Evolutionary conservation across 2,888 invertebrate genomes (phyloP), one percentile per base, ranked within the genome.

Genomic region (Timema cristinae): DNA sequence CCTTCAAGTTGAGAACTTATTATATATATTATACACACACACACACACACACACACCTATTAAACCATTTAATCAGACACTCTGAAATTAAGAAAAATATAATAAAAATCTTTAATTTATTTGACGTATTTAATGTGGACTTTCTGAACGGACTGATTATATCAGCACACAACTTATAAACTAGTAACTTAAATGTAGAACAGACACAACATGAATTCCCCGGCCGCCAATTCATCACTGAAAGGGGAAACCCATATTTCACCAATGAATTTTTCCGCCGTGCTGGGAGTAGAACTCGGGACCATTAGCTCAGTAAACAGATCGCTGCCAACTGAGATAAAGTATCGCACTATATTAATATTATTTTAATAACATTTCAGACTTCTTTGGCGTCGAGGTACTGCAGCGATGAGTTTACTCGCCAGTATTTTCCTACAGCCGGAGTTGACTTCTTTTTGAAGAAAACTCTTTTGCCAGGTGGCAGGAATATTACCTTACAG

Each of bases 371-470:
- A 63, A 47, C 10, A 13, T 76, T 76, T 56, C 79, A 90, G 90
- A 89, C 89, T 13, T 88, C 88, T 74, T 81, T 90, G 69, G 86
- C 88, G 13, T 84, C 86, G 66, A 83, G 89, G 77, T 91, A 90
- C 79, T 88, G 90, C 76, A 87, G 88, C 79, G 88, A 90, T 77
- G 87, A 89, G 77, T 91, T 89, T 77, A 82, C 84, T 48, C 82
- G 86, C 71, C 85, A 85, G 74, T 86, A 87, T 77, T 84, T 84
- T 80, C 89, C 90, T 75, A 91, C 91, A 1, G 83, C 89, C 50
- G 92, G 91, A 2, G 86, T 91, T 11, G 91, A 92, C 79, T 91
- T 92, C 81, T 90, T 88, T 78, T 83, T 90, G 67, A 90, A 90
- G 79, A 84, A 89, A 78, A 83, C 89, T 61, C 81, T 84, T 73